Conservation (phyloP, 2,888 invertebrate genomes). For the Biston betularia region DNA sequence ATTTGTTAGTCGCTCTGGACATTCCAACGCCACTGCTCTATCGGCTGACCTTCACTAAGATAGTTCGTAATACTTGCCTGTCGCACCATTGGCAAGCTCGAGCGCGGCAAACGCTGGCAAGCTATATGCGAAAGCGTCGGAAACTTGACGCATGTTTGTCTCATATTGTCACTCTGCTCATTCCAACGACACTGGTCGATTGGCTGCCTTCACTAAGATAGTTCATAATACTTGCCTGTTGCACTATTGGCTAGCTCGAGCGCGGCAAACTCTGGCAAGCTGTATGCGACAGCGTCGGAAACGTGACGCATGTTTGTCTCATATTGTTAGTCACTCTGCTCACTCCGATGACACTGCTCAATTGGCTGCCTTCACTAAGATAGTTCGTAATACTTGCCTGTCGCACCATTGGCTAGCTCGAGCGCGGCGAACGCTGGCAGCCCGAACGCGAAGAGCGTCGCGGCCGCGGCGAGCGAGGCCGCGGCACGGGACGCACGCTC, state of each 20-base stretch:
- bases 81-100: constrained; percentile 43
- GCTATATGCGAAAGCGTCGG: constrained; percentile 69
- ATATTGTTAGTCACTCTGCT: constrained; percentile 66
- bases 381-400: constrained; percentile 24
- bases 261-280: constrained; percentile 57
- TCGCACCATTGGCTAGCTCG: constrained; percentile 43
- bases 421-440: constrained; percentile 59
- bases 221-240: constrained; percentile 26
- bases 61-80: constrained; percentile 24
- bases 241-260: constrained; percentile 48
- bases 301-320: constrained; percentile 56
- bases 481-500: constrained; percentile 74
- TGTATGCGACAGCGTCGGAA: constrained; percentile 69
- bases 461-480: constrained; percentile 77
- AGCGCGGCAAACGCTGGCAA: constrained; percentile 58
- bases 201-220: neutral
- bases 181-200: neutral
- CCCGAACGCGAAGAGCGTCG: constrained; percentile 68
- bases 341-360: constrained; percentile 32
- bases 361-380: neutral
- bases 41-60: too few species aligned
- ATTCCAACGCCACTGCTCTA: too few species aligned
- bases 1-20: constrained; percentile 70
- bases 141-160: constrained; percentile 61
- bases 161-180: constrained; percentile 60